Percentiles rank a stretch among this genome's conserved stretches.
phyloP scores from a whole-genome alignment of 2,797 vertebrate species.

The Loriculus beryllinus region DNA sequence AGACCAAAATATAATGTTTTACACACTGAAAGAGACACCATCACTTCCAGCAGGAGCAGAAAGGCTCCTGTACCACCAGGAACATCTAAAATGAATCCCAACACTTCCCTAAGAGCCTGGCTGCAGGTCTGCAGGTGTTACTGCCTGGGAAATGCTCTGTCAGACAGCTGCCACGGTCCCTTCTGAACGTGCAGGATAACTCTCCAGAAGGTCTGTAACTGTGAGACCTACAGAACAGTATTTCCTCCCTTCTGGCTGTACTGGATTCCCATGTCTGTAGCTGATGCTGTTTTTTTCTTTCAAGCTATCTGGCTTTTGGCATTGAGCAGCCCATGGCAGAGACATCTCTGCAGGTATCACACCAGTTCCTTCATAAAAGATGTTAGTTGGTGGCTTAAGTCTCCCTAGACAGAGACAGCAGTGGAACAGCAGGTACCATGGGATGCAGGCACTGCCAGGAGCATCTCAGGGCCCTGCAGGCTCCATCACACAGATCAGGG shows the following conservation, averaged over 20 bases:
- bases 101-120: neutral
- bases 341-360: neutral
- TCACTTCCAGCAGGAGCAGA: neutral
- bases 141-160: neutral
- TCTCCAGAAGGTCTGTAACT: neutral
- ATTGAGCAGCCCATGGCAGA: neutral
- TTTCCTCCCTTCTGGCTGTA: neutral
- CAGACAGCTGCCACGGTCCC: neutral
- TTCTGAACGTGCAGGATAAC: rapidly evolving
- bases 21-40: neutral
- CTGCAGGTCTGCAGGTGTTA: neutral
- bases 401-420: neutral
- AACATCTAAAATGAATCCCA: neutral
- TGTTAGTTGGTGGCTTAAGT: neutral
- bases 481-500: neutral
- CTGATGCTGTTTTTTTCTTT: neutral
- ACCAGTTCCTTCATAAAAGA: neutral
- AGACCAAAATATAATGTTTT: neutral
- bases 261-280: neutral
- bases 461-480: neutral
- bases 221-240: neutral
- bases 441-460: neutral
- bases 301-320: neutral
- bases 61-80: neutral
- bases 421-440: rapidly evolving